phyloP scores from a whole-genome alignment of 2,797 vertebrate species.

The Dipus sagitta region DNA sequence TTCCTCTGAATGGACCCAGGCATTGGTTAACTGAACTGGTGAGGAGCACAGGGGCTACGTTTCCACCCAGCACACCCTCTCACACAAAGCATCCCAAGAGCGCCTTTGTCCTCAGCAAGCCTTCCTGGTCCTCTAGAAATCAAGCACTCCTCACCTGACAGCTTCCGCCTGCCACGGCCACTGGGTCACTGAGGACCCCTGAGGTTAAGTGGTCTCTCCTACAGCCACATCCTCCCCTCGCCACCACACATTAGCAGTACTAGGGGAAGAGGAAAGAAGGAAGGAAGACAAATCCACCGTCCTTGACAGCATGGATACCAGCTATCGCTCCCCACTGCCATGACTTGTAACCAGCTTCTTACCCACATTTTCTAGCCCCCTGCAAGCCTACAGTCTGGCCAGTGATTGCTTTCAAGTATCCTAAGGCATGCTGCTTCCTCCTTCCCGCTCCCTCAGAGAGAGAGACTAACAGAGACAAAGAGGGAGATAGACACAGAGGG shows the following conservation, averaged over 20 bases:
- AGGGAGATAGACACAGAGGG: too few relatives aligned
- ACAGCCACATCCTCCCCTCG: not conserved
- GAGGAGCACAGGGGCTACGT: not conserved
- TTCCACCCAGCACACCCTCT: not conserved
- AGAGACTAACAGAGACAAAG: too few relatives aligned
- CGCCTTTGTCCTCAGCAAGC: not conserved
- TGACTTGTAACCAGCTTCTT: not conserved
- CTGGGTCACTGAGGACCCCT: too few relatives aligned
- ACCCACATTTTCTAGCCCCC: not conserved
- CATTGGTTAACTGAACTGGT: not conserved
- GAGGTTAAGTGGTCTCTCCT: not conserved
- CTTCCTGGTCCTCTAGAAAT: not conserved
- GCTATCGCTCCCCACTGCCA: not conserved
- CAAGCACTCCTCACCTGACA: too few relatives aligned
- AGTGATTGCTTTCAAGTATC: not conserved
- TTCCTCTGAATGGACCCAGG: not conserved
- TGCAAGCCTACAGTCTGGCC: not conserved
- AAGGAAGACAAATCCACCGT: not conserved
- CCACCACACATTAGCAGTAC: not conserved
- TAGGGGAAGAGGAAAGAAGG: not conserved
- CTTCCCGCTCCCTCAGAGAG: too few relatives aligned
- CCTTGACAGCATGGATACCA: not conserved
- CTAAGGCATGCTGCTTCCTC: not conserved
- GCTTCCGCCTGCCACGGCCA: too few relatives aligned
- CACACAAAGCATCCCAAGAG: not conserved